phyloP scores from a whole-genome alignment of 2,888 invertebrate species.

The Anthophora plumipes region DNA sequence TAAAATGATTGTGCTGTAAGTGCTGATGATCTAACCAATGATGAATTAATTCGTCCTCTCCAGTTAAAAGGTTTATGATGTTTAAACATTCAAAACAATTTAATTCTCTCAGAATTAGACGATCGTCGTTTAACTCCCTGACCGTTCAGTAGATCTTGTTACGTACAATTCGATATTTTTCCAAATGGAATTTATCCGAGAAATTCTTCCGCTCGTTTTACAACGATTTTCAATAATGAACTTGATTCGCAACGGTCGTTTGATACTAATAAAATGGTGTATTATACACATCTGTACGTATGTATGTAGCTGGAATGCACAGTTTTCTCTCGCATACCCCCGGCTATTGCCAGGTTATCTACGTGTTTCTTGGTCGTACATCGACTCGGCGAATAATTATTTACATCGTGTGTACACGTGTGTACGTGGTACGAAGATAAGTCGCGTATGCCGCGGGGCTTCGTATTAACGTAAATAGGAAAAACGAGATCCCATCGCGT shows the following conservation, averaged over 20 bases:
- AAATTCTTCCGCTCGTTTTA: constrained; percentile 10
- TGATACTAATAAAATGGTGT: constrained; percentile 35
- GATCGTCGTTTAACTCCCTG: not conserved
- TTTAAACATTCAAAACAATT: not conserved
- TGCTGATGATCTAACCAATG: too few species aligned
- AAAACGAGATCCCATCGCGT: constrained; percentile 57
- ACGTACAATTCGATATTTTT: constrained; percentile 5
- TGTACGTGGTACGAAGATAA: constrained; percentile 21
- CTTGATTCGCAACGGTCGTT: constrained; percentile 29
- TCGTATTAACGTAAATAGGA: constrained; percentile 63
- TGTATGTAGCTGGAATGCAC: constrained; percentile 28
- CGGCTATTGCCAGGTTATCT: constrained; percentile 47
- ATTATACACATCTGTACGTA: constrained; percentile 28
- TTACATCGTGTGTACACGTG: constrained; percentile 31
- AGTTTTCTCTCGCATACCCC: constrained; percentile 22
- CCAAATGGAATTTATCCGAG: not conserved
- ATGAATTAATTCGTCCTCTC: too few species aligned
- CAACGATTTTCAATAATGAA: constrained; percentile 31
- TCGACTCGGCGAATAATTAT: constrained; percentile 57
- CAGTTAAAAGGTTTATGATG: too few species aligned
- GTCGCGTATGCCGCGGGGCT: constrained; percentile 41
- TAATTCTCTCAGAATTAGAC: not conserved
- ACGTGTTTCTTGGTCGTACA: constrained; percentile 38
- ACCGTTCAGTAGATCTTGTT: not conserved
- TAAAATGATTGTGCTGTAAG: too few species aligned